These are phyloP conservation scores for Shargacucullia verbasci DNA, from an alignment of 2,888 invertebrate genomes.

Conservation along the genomic window DNA sequence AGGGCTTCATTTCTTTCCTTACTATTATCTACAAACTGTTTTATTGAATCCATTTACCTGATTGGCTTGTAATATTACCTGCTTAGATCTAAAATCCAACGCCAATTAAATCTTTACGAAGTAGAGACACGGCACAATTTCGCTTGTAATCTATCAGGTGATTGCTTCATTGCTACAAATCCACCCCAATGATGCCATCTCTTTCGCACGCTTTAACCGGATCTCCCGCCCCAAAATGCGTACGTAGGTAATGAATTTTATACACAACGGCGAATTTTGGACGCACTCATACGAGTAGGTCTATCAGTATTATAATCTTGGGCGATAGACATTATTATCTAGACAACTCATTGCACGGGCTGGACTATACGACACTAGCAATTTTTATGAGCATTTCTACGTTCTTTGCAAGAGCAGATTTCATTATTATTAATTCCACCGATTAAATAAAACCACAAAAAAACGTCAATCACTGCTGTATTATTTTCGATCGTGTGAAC, in stretches of 20 bases:
- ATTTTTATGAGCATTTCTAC: no score
- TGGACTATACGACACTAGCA: no score
- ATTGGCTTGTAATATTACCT: slow-evolving; percentile 40
- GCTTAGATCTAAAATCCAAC: slow-evolving; percentile 21
- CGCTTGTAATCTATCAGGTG: slow-evolving; percentile 24
- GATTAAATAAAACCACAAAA: no score
- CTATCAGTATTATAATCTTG: no score
- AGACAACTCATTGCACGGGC: no score
- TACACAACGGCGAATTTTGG: no score
- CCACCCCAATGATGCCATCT: slow-evolving; percentile 46
- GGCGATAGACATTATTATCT: no score
- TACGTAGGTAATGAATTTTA: slow-evolving; percentile 6
- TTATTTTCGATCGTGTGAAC: no score
- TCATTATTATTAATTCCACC: no score
- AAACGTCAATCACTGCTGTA: no score
- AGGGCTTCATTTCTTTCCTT: slow-evolving; percentile 3
- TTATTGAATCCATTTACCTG: slow-evolving; percentile 37
- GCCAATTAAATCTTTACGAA: slow-evolving; percentile 32
- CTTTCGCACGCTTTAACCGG: slow-evolving; percentile 39
- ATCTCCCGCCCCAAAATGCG: slow-evolving; percentile 45
- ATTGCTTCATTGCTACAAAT: slow-evolving; percentile 49
- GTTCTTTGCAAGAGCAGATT: no score
- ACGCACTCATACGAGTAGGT: no score
- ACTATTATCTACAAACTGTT: slow-evolving; percentile 26
- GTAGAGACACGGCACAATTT: slow-evolving; percentile 40